Evolutionary conservation across 2,888 invertebrate genomes (phyloP).

Genomic region (Phlogophora meticulosa): DNA sequence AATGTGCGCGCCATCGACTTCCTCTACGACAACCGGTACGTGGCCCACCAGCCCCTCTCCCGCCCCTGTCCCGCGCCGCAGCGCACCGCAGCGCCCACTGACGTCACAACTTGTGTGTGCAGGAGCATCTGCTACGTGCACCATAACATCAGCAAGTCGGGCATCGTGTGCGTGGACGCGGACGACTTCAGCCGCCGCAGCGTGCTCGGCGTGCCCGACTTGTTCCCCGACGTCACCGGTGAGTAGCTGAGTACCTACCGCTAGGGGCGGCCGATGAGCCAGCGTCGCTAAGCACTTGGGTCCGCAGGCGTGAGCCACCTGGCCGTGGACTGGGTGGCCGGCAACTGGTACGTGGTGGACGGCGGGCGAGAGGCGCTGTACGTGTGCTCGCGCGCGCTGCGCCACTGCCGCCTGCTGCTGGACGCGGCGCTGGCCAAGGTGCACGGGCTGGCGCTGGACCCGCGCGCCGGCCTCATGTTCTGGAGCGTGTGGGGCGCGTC

Average conservation of each 20-base stretch:
- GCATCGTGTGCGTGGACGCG: slow-evolving; percentile 92
- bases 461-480: slow-evolving; percentile 93
- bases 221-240: slow-evolving; percentile 92
- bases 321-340: slow-evolving; percentile 96
- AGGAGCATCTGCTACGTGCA: slow-evolving; percentile 94
- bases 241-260: too few species aligned
- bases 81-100: neutral
- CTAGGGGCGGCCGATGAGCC: too few species aligned
- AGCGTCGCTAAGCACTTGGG: too few species aligned
- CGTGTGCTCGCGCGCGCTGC: slow-evolving; percentile 92
- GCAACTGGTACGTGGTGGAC: slow-evolving; percentile 96
- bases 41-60: neutral
- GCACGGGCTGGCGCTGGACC: slow-evolving; percentile 95
- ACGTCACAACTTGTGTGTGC: slow-evolving; percentile 61
- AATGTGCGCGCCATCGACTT: slow-evolving; percentile 85
- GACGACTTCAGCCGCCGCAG: slow-evolving; percentile 92
- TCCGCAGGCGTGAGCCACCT: slow-evolving; percentile 94
- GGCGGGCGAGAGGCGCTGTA: slow-evolving; percentile 93
- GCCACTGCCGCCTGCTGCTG: slow-evolving; percentile 93
- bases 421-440: slow-evolving; percentile 93
- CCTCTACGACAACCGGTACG: slow-evolving; percentile 81
- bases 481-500: slow-evolving; percentile 94
- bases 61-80: too few species aligned
- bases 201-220: slow-evolving; percentile 91
- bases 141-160: slow-evolving; percentile 90